Percentiles rank a stretch among this genome's conserved stretches.
These are phyloP conservation scores for Adoxophyes honmai DNA, from an alignment of 1,140 invertebrate species.

Conservation along the genomic window DNA sequence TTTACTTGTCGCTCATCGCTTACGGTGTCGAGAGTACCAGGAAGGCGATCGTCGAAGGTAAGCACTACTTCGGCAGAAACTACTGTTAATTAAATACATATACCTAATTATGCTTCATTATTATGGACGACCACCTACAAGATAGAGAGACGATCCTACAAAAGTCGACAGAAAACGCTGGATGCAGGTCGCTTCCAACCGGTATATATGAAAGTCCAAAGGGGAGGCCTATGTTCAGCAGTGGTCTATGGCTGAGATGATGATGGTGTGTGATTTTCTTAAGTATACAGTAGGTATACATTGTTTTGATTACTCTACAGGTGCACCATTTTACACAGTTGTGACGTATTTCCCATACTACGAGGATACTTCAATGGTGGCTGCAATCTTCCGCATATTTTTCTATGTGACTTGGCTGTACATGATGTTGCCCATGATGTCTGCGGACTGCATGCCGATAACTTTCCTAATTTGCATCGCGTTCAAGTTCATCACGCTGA, in stretches of 20 bases:
- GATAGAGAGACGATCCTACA: too few species aligned
- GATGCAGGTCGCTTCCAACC: too few species aligned
- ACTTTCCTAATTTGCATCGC: constrained; percentile 59
- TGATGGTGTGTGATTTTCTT: too few species aligned
- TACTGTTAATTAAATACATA: not conserved
- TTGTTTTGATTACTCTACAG: constrained; percentile 24
- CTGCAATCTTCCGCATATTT: constrained; percentile 47
- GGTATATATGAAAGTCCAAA: too few species aligned
- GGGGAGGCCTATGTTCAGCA: too few species aligned
- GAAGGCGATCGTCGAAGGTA: constrained; percentile 52
- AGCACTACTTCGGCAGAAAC: not conserved
- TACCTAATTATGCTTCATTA: too few species aligned
- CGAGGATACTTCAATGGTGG: constrained; percentile 37
- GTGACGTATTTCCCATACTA: constrained; percentile 59
- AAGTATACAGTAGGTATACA: too few species aligned
- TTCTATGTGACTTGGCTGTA: constrained; percentile 64
- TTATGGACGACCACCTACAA: too few species aligned
- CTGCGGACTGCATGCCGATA: constrained; percentile 64
- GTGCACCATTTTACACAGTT: constrained; percentile 59
- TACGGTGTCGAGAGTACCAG: constrained; percentile 58
- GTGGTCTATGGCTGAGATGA: too few species aligned
- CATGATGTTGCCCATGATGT: constrained; percentile 70
- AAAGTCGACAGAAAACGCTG: too few species aligned
- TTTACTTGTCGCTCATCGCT: constrained; percentile 54
- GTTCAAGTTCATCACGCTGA: constrained; percentile 54